Percentiles rank a stretch among this genome's conserved stretches.
Conservation (phyloP, 2,797 vertebrate species). For the Brotogeris chrysoptera region DNA sequence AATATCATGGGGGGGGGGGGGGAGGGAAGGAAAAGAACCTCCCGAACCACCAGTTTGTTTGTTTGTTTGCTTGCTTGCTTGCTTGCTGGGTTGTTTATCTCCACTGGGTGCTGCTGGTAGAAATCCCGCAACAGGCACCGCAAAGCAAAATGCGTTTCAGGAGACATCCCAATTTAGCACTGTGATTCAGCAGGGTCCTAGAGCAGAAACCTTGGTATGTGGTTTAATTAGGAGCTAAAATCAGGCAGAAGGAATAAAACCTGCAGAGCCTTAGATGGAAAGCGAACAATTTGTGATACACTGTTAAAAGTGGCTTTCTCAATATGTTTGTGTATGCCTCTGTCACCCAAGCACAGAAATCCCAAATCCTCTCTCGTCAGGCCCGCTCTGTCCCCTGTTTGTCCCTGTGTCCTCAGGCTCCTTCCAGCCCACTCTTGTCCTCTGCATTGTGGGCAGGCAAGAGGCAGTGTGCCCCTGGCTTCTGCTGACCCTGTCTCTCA, state of each 20-base stretch:
- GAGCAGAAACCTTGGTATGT: not conserved
- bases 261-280: not conserved
- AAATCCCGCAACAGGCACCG: not conserved
- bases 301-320: not conserved
- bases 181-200: not conserved
- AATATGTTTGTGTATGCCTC: not conserved
- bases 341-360: not conserved
- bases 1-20: not conserved
- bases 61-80: not conserved
- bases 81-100: not conserved
- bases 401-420: not conserved
- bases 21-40: not conserved
- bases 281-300: not conserved
- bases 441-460: fast-evolving
- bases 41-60: not conserved
- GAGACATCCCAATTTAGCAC: not conserved
- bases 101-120: not conserved
- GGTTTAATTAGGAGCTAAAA: constrained; percentile 2
- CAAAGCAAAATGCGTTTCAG: not conserved
- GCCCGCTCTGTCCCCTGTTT: fast-evolving
- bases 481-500: not conserved
- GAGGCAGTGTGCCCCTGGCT: not conserved
- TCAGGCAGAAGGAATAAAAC: not conserved
- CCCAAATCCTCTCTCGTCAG: not conserved
- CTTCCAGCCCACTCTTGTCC: not conserved